Base-by-base conservation (phyloP, 1,140 invertebrate genomes). In the Ganaspis sp. region DNA sequence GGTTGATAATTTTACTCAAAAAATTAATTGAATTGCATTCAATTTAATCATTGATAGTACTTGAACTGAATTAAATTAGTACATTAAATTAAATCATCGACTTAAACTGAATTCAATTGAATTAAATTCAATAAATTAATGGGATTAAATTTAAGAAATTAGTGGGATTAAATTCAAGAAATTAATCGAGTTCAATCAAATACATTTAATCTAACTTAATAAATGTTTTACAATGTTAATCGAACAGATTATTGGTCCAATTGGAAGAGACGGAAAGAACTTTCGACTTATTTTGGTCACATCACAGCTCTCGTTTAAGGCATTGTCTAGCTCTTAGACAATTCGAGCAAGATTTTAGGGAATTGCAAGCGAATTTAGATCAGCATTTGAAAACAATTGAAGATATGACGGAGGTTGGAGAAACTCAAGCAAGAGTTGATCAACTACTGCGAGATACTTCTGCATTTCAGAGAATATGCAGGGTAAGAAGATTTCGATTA, bases 241-340 rank as follows among this genome's bases (percentile, higher is more conserved):
- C 29, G 69, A 72, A 72, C 11, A 97, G 97, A 90, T 93, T 99
- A 88, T 92, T 99, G 54, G 95, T 98, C 37, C 97, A 99, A 92
- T 92, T 99, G 82, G 97, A 98, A 89, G 98, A 99, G 92, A 99
- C 97, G 73, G 96, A 98, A 90, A 94, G 94, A 83, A 96, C 96
- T 71, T 99, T 99, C 91, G 97, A 98, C 87, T 94, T 96, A 78
- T 99, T 98, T 92, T 99, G 98, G 97, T 93, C 94, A 19, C 94
- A 96, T 84, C 98, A 99, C 92, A 96, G 96, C 83, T 94, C 94
- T 64, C 95, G 96, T 87, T 92, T 99, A 82, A 95, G 95, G 79
- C 96, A 98, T 86, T 98, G 97, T 92, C 91, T 99, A 71, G 94
- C 96, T 80, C 93, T 99, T 81, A 92, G 98, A 84, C 94, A 95